phyloP scores from a whole-genome alignment of 1,140 invertebrate genomes.

The Ptiloglossa arizonensis region DNA sequence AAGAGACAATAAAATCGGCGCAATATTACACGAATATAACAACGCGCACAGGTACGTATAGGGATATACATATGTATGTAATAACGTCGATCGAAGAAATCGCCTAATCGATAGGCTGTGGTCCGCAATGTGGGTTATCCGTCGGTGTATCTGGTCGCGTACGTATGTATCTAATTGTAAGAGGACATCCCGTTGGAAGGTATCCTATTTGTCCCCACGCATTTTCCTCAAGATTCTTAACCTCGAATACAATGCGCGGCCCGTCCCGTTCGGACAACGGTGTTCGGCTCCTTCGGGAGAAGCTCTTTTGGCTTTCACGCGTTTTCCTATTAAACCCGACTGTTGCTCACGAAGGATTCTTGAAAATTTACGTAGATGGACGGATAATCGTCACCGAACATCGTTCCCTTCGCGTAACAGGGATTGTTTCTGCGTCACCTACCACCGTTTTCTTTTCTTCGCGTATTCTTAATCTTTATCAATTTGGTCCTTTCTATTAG shows the following conservation, averaged over 20 bases:
- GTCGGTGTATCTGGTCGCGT: conserved; percentile 28
- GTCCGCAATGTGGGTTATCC: conserved; percentile 59
- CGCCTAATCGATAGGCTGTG: conserved; percentile 68
- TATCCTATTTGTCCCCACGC: conserved; percentile 14
- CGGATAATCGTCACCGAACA: conserved; percentile 49
- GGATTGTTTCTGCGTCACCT: background rate
- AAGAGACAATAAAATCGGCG: conserved; percentile 39
- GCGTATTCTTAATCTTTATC: background rate
- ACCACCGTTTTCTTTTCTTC: conserved; percentile 5
- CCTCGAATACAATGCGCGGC: background rate
- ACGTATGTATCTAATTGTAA: conserved; percentile 1
- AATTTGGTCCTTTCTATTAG: conserved; percentile 44
- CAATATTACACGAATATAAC: conserved; percentile 10
- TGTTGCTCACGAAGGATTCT: conserved; percentile 17
- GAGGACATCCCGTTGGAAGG: conserved; percentile 11
- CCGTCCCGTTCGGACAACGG: background rate
- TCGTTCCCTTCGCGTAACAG: background rate
- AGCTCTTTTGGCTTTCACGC: background rate
- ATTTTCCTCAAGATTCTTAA: conserved; percentile 14
- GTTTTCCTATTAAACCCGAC: background rate
- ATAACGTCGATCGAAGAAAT: conserved; percentile 67
- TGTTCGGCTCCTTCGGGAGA: conserved; percentile 28
- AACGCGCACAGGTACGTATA: conserved; percentile 39
- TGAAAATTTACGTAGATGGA: conserved; percentile 34
- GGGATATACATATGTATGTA: conserved; percentile 18